Conservation (phyloP, 2,797 vertebrate species). For the Fistularia tabacaria region DNA sequence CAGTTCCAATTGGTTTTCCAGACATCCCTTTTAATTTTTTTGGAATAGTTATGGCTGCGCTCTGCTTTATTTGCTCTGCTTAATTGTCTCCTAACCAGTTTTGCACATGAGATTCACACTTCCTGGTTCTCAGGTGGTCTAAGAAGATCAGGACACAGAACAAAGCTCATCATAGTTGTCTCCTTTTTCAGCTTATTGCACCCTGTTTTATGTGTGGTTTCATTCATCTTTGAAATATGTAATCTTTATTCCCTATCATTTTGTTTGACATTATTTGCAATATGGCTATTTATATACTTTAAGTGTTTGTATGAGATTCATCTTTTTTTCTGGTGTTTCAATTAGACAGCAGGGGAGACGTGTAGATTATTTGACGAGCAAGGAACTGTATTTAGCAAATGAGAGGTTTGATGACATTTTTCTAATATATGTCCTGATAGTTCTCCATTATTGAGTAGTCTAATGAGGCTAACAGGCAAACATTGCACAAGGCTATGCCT, state of each 20-base stretch:
- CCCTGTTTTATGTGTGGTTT: too few relatives aligned
- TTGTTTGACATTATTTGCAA: too few relatives aligned
- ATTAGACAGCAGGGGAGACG: too few relatives aligned
- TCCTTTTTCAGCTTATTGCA: too few relatives aligned
- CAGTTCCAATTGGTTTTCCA: conserved; percentile 25
- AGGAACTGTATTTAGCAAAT: too few relatives aligned
- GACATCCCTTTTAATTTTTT: conserved; percentile 26
- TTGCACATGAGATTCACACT: conserved; percentile 20
- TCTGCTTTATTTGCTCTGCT: conserved; percentile 8
- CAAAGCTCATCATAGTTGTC: conserved; percentile 7
- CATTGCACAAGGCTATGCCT: conserved; percentile 59
- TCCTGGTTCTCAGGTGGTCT: conserved; percentile 11
- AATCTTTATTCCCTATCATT: too few relatives aligned
- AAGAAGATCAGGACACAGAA: conserved; percentile 26
- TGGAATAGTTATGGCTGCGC: conserved; percentile 23
- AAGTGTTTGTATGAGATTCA: too few relatives aligned
- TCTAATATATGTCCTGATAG: conserved; percentile 20
- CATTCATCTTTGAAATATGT: too few relatives aligned
- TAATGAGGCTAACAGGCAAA: conserved; percentile 19
- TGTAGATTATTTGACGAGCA: too few relatives aligned
- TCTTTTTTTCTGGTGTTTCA: too few relatives aligned
- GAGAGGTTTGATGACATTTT: conserved; percentile 44
- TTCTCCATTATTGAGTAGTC: conserved; percentile 25
- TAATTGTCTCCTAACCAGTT: conserved; percentile 27
- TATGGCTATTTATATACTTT: too few relatives aligned